phyloP scores from a whole-genome alignment of 92 coral and sea anemone genomes.

The Desmophyllum pertusum region DNA sequence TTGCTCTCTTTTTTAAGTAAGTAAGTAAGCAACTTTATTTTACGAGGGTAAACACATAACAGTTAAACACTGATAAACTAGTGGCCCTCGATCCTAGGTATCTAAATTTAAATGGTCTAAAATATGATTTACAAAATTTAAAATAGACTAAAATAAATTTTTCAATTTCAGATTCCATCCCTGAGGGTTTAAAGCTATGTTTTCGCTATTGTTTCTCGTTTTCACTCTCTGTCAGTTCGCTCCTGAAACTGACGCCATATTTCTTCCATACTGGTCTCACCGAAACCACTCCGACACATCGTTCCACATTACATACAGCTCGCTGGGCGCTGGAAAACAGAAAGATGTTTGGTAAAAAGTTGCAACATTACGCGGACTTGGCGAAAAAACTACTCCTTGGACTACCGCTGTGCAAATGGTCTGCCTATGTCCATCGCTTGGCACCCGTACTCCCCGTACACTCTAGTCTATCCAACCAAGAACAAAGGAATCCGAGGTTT shows the following conservation, averaged over 20 bases:
- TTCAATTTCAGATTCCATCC: conserved; percentile 1
- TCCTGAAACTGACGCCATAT: conserved; percentile 56
- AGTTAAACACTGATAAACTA: no score
- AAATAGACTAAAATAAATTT: no score
- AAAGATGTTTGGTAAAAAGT: conserved; percentile 4
- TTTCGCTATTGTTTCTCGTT: background rate
- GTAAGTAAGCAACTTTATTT: no score
- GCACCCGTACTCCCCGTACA: conserved; percentile 82
- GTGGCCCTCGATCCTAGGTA: no score
- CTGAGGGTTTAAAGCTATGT: background rate
- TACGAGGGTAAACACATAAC: no score
- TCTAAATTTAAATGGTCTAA: no score
- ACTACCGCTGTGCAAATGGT: conserved; percentile 73
- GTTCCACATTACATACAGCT: conserved; percentile 59
- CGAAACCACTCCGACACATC: conserved; percentile 70
- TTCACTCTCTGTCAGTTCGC: background rate
- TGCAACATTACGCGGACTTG: conserved; percentile 39
- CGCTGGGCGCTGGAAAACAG: conserved; percentile 45
- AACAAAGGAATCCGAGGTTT: conserved; percentile 55
- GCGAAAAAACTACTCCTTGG: conserved; percentile 56
- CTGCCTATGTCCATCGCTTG: conserved; percentile 83
- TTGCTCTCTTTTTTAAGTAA: no score
- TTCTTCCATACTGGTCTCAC: conserved; percentile 72
- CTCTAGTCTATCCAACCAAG: conserved; percentile 48
- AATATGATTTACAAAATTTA: no score